phyloP scores from a whole-genome alignment of 2,113 vertebrate species.

The Bambusicola thoracicus region DNA sequence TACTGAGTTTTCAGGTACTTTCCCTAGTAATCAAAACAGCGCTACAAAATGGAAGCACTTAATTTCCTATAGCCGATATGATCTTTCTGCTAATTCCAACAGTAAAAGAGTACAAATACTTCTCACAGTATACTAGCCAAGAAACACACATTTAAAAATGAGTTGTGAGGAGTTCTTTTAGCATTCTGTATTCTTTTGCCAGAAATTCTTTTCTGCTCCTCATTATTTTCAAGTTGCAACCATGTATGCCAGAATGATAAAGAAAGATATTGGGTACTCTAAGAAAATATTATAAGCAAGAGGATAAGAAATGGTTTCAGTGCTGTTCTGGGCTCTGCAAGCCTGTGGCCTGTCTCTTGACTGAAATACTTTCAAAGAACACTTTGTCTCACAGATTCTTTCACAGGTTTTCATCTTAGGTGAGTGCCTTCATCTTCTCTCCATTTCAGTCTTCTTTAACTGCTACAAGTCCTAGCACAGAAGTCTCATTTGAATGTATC shows the following conservation, averaged over 20 bases:
- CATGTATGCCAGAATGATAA: background rate
- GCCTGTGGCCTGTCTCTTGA: background rate
- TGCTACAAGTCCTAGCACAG: background rate
- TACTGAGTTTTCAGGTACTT: background rate
- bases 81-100: background rate
- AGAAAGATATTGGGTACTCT: background rate
- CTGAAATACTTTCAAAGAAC: background rate
- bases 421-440: background rate
- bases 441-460: background rate
- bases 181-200: background rate
- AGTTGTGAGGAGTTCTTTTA: background rate
- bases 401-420: slow-evolving; percentile 6
- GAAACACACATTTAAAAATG: background rate
- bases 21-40: background rate
- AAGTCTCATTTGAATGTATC: background rate
- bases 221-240: slow-evolving; percentile 2
- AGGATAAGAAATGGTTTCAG: background rate
- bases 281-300: background rate
- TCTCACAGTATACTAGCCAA: background rate
- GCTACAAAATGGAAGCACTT: background rate
- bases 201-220: background rate
- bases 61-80: background rate
- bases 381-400: background rate
- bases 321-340: background rate
- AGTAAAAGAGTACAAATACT: background rate